Percentiles rank a stretch among this genome's conserved stretches.
phyloP scores from a whole-genome alignment of 2,113 vertebrate species.

The Salvelinus sp. region DNA sequence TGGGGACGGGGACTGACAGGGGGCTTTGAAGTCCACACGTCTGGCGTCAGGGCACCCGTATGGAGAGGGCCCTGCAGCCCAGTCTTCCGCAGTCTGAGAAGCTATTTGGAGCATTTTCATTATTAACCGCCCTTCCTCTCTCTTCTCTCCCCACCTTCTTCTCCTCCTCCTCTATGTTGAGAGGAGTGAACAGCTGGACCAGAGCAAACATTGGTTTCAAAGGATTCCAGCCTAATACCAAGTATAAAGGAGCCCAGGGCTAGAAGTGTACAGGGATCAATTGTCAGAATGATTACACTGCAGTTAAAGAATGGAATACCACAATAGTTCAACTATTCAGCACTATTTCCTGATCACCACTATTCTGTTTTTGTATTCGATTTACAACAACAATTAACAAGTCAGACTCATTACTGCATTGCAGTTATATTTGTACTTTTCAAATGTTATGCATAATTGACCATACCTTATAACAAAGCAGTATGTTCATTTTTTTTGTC shows the following conservation, averaged over 20 bases:
- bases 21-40: conserved; percentile 56
- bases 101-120: conserved; percentile 61
- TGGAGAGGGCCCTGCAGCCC: conserved; percentile 23
- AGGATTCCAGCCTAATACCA: conserved; percentile 41
- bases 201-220: conserved; percentile 16
- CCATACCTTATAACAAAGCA: too few species aligned
- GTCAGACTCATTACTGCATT: too few species aligned
- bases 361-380: too few species aligned
- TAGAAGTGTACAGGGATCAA: conserved; percentile 9
- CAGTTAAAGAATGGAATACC: conserved; percentile 6
- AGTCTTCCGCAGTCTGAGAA: conserved; percentile 28
- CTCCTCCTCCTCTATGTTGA: conserved; percentile 5
- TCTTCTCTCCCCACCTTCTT: not conserved
- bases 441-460: too few species aligned
- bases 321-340: too few species aligned
- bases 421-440: too few species aligned
- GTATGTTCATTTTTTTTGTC: not conserved
- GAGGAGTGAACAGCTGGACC: conserved; percentile 24
- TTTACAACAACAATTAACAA: too few species aligned
- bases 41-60: conserved; percentile 43
- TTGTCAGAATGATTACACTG: conserved; percentile 18
- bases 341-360: too few species aligned
- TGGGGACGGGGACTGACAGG: conserved; percentile 28
- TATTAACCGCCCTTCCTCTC: conserved; percentile 49
- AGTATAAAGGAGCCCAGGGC: conserved; percentile 19